A percentile compares a stretch with the other conserved stretches of the same genome.
Conservation (phyloP, 2,113 vertebrate species). For the Aepyceros melampus region DNA sequence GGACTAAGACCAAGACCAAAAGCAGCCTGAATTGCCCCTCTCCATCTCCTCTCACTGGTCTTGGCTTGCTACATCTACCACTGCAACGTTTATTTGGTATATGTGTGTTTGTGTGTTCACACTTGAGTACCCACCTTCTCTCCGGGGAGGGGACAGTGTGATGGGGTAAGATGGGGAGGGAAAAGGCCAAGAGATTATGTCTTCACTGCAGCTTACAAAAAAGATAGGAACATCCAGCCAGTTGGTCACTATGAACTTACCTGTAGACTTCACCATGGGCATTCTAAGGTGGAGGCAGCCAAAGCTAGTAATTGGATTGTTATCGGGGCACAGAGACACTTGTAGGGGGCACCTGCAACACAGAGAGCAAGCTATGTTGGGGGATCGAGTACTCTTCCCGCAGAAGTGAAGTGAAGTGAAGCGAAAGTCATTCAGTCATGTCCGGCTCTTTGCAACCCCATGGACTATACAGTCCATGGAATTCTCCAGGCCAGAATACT, state of each 20-base stretch:
- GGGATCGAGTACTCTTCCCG: not conserved
- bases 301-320: not conserved
- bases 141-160: not conserved
- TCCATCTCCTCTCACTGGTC: not conserved
- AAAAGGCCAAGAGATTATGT: not conserved
- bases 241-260: not conserved
- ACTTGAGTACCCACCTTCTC: not conserved
- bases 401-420: not conserved
- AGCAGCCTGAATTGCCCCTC: not conserved
- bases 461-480: not conserved
- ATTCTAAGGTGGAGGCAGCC: not conserved
- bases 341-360: not conserved
- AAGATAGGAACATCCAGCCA: not conserved
- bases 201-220: not conserved
- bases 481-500: not conserved
- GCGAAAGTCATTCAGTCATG: not conserved
- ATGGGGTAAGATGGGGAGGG: not conserved
- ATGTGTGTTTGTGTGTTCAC: too few relatives aligned
- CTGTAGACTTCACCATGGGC: not conserved
- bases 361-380: not conserved
- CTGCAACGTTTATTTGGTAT: not conserved
- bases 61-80: not conserved
- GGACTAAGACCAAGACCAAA: not conserved
- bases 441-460: not conserved
- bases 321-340: not conserved